Conservation (phyloP, 2,797 vertebrate genomes). For the Pseudochromis fuscus region DNA sequence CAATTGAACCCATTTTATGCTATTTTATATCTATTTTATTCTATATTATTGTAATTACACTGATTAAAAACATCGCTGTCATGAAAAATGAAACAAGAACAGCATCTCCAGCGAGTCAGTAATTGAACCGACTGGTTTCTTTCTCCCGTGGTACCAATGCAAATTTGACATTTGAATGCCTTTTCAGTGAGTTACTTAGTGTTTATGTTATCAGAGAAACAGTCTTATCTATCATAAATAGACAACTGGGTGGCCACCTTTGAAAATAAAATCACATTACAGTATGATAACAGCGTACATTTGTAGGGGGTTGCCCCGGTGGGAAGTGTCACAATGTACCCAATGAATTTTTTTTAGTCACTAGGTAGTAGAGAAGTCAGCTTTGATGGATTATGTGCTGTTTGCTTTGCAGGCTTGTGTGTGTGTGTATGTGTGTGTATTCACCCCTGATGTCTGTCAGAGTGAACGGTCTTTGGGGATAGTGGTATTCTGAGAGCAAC, state of each 20-base stretch:
- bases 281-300: constrained; percentile 38
- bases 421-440: constrained; percentile 35
- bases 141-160: constrained; percentile 21
- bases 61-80: not conserved
- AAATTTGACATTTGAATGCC: constrained; percentile 70
- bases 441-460: constrained; percentile 70
- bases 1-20: not conserved
- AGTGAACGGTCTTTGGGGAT: constrained; percentile 70
- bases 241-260: constrained; percentile 53
- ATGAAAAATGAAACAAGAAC: constrained; percentile 9
- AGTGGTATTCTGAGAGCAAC: constrained; percentile 62
- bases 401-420: constrained; percentile 27
- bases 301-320: constrained; percentile 19
- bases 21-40: not conserved
- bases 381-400: constrained; percentile 69
- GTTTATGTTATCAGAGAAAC: constrained; percentile 40
- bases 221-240: constrained; percentile 53
- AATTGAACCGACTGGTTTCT: constrained; percentile 24
- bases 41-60: not conserved
- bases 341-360: constrained; percentile 47
- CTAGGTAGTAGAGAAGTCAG: constrained; percentile 55
- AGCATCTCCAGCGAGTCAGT: constrained; percentile 22
- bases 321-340: constrained; percentile 42
- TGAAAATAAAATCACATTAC: constrained; percentile 24
- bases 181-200: constrained; percentile 45